phyloP scores from a whole-genome alignment of 2,797 vertebrate genomes.

The Lycodopsis pacificus region DNA sequence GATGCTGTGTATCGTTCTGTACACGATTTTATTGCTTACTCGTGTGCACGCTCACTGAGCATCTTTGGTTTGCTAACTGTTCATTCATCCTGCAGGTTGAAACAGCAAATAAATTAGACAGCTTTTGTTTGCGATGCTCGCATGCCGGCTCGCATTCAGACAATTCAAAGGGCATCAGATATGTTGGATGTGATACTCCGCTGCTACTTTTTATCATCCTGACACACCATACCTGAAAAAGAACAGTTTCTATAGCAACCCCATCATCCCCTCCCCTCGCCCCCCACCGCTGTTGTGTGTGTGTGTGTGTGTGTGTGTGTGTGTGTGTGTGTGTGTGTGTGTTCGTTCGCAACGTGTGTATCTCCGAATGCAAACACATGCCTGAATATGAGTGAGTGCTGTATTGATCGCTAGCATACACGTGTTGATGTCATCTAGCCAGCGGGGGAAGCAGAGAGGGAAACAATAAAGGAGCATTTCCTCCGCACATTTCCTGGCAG shows the following conservation, averaged over 20 bases:
- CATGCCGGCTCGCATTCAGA: constrained; percentile 25
- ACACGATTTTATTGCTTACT: background rate
- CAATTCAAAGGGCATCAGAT: constrained; percentile 64
- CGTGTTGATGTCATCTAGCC: constrained; percentile 71
- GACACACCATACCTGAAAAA: constrained; percentile 77
- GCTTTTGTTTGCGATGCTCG: constrained; percentile 40
- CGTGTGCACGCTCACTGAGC: background rate
- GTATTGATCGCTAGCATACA: constrained; percentile 69
- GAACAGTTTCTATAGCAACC: constrained; percentile 85
- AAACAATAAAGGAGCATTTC: constrained; percentile 64
- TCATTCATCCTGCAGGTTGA: constrained; percentile 18
- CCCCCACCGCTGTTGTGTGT: constrained; percentile 22
- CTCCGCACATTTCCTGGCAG: constrained; percentile 67
- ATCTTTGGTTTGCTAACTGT: background rate
- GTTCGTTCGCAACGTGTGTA: constrained; percentile 33
- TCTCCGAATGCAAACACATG: constrained; percentile 38
- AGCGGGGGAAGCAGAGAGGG: constrained; percentile 51
- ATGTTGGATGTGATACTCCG: constrained; percentile 58
- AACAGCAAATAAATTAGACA: constrained; percentile 14
- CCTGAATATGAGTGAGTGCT: constrained; percentile 54
- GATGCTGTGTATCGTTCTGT: background rate
- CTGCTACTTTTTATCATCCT: constrained; percentile 67
- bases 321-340: constrained; percentile 11
- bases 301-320: too few relatives aligned
- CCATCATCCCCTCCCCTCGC: constrained; percentile 55